Percentiles rank a stretch among this genome's conserved stretches.
These are phyloP conservation scores for Dorcus hopei DNA, from an alignment of 2,888 invertebrate genomes.

Conservation along the genomic window DNA sequence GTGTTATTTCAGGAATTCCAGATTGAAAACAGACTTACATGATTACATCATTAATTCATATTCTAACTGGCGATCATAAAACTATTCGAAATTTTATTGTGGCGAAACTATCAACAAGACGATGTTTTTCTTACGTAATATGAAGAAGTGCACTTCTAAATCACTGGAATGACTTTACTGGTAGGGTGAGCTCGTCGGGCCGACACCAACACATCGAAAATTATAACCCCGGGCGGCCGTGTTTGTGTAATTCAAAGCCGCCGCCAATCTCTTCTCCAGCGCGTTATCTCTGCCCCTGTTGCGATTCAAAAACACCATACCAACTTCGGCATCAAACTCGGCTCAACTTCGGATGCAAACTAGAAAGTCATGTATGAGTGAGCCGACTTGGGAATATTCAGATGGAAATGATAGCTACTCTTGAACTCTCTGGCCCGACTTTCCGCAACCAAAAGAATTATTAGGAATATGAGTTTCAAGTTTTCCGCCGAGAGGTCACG, in stretches of 20 bases:
- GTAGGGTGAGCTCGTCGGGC: background rate
- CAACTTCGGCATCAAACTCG: background rate
- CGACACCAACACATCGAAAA: background rate
- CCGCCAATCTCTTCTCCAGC: background rate
- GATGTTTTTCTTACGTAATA: constrained; percentile 28
- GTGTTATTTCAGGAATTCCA: too few species aligned
- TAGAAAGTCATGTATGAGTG: constrained; percentile 1
- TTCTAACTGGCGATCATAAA: background rate
- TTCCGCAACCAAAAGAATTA: background rate
- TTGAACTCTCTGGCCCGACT: background rate
- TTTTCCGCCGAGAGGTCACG: background rate
- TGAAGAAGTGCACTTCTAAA: constrained; percentile 31
- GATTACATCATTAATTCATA: too few species aligned
- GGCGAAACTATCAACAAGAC: constrained; percentile 28
- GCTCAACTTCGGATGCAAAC: background rate
- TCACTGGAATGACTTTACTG: constrained; percentile 38
- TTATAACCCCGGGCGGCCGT: background rate
- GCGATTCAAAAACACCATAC: background rate
- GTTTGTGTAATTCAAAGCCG: background rate
- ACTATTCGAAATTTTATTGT: constrained; percentile 1
- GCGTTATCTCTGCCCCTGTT: background rate
- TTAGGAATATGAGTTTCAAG: background rate
- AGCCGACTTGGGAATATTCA: background rate
- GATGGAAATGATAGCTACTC: constrained; percentile 2
- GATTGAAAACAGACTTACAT: too few species aligned